Percentiles rank a stretch among this genome's conserved stretches.
These are phyloP conservation scores for Ciona savignyi DNA, from an alignment of 23 tunicate species.

Conservation along the genomic window DNA sequence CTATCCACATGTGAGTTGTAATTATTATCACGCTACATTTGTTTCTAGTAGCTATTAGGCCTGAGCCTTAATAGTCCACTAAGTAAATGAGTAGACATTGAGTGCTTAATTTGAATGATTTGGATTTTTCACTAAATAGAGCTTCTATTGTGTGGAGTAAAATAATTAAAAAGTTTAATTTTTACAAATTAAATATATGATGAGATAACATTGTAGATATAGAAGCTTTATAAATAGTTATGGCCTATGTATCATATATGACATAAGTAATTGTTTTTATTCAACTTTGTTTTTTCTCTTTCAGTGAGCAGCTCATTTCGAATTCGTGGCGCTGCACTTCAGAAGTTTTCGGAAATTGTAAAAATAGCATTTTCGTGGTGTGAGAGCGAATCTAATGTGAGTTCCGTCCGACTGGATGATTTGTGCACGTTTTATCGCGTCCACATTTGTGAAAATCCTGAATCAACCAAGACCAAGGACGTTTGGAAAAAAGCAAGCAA, in stretches of 20 bases:
- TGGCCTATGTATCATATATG: too few species aligned
- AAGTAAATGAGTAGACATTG: too few species aligned
- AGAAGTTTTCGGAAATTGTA: conserved; percentile 77
- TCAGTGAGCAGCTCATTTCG: conserved; percentile 74
- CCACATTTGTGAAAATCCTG: conserved; percentile 49
- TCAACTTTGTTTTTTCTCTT: background rate
- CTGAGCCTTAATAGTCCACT: too few species aligned
- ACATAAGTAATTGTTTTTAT: too few species aligned
- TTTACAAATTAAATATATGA: too few species aligned
- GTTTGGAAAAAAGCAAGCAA: conserved; percentile 35
- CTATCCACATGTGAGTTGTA: conserved; percentile 62
- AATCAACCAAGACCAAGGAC: background rate
- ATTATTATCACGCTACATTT: background rate
- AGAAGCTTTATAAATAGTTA: too few species aligned
- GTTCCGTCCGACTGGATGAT: conserved; percentile 14
- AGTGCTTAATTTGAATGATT: too few species aligned
- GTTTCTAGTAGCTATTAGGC: background rate
- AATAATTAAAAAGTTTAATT: too few species aligned
- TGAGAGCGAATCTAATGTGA: background rate
- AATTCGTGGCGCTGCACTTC: conserved; percentile 79
- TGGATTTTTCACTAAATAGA: too few species aligned
- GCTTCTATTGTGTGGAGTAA: too few species aligned
- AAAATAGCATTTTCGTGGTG: conserved; percentile 44
- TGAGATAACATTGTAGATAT: too few species aligned
- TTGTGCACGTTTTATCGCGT: conserved; percentile 61